A percentile compares a stretch with the other conserved stretches of the same genome.
Evolutionary conservation across 2,797 vertebrate species (phyloP).

Genomic region (Florisuga fusca): DNA sequence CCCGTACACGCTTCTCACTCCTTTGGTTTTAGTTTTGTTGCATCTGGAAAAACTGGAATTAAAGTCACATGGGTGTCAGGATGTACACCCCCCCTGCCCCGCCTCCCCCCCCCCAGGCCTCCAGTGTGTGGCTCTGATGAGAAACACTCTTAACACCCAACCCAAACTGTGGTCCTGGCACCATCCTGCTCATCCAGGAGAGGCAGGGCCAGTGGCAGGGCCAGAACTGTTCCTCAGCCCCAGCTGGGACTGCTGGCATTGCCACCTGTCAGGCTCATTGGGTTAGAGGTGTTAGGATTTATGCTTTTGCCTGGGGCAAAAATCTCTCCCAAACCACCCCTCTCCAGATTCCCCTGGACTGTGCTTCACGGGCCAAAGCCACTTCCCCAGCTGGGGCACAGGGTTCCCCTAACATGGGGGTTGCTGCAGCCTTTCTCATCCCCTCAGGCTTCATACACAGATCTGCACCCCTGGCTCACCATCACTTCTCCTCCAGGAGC

Average conservation of each 20-base stretch:
- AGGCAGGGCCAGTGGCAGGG: too few relatives aligned
- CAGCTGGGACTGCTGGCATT: accelerated
- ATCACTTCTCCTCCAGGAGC: too few relatives aligned
- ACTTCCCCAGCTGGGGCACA: accelerated
- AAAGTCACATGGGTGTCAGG: background rate
- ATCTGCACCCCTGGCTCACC: background rate
- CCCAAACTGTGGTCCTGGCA: too few relatives aligned
- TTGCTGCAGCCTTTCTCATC: too few relatives aligned
- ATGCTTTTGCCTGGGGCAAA: background rate
- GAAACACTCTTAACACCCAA: too few relatives aligned
- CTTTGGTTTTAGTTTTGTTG: background rate
- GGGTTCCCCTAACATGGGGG: background rate
- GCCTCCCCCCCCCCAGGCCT: too few relatives aligned
- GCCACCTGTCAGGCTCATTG: accelerated
- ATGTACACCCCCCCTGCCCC: too few relatives aligned
- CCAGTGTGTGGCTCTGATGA: too few relatives aligned
- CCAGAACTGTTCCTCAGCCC: accelerated
- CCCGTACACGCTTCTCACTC: accelerated
- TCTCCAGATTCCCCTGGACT: background rate
- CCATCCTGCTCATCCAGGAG: too few relatives aligned
- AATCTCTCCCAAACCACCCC: background rate
- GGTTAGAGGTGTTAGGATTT: background rate
- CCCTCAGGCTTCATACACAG: accelerated
- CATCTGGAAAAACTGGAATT: background rate
- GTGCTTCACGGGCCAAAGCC: too few relatives aligned